Base-by-base conservation (phyloP, 2,797 vertebrate genomes). In the Pantherophis alleghaniensis region DNA sequence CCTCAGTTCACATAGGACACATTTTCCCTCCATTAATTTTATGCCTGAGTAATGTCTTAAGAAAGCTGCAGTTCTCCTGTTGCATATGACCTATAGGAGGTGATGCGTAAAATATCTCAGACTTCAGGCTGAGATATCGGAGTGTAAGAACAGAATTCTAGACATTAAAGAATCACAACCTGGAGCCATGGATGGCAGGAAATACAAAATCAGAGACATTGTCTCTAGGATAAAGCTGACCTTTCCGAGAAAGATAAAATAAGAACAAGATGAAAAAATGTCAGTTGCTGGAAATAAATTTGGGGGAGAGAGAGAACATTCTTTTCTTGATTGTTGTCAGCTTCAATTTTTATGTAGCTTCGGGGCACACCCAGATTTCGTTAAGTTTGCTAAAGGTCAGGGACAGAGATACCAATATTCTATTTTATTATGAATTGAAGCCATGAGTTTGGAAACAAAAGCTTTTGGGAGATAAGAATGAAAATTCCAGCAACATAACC, bases 71-170 rank as follows among this genome's bases (percentile, higher is more conserved):
- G 93, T 83, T 26, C 93, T 90, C 93, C 96, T 95, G 90, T 96
- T 96, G 74, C 89, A 90, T n/a, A 93, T 95, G 95, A 95, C 95
- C 96, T 96, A 92, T 91, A 95, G 89, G n/a, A 96, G 91, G 66
- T 57, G 87, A 9, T 32, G 93, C 74, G 16, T n/a, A 94, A 92
- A 93, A 95, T 95, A 47, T 95, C 16, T 74, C 32, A 74, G 95
- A 93, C 94, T 89, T 63, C 93, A 90, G 95, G 56, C 94, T 95
- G 91, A 93, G 96, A 96, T 96, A 95, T 96, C 94, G 94, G 86
- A 90, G 94, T 96, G 96, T 96, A 88, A 96, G 94, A 97, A 96
- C 95, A 97, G 95, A 96, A 97, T 97, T 96, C 96, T 92, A 92
- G 92, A 83, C 92, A 94, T 94, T 32, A 91, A 91, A 95, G 94